phyloP scores from a whole-genome alignment of 2,113 vertebrate species.

The Sialia sialis region DNA sequence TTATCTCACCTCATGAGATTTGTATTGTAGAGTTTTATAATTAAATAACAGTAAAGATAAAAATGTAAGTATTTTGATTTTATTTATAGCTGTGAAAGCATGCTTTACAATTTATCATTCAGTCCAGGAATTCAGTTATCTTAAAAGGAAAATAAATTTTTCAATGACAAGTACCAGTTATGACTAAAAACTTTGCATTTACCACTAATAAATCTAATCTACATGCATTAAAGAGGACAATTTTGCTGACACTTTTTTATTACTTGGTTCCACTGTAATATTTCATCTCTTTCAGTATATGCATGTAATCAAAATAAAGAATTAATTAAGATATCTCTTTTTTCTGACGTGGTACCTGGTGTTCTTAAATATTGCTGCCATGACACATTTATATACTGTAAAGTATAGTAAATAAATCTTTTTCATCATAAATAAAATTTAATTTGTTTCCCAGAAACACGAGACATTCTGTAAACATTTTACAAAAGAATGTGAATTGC shows the following conservation, averaged over 20 bases:
- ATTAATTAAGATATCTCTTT: background rate
- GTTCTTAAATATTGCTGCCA: background rate
- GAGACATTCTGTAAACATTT: background rate
- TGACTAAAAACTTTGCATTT: background rate
- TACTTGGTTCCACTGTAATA: background rate
- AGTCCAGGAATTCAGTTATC: background rate
- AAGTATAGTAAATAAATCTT: background rate
- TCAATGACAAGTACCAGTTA: background rate
- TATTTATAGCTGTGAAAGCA: background rate
- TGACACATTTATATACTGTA: background rate
- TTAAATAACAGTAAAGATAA: background rate
- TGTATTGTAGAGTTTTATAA: background rate
- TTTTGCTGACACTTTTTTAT: background rate
- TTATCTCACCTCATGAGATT: background rate
- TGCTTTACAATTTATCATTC: background rate
- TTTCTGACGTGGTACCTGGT: background rate
- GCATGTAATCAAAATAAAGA: background rate
- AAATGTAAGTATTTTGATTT: background rate
- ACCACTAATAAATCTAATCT: background rate
- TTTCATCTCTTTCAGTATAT: background rate
- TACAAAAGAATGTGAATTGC: background rate
- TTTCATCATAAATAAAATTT: background rate
- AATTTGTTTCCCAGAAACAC: background rate
- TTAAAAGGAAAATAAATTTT: slow-evolving; percentile 33
- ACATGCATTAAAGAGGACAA: background rate